Base-by-base conservation (phyloP, 1,140 invertebrate species). In the Penaeus vannamei region DNA sequence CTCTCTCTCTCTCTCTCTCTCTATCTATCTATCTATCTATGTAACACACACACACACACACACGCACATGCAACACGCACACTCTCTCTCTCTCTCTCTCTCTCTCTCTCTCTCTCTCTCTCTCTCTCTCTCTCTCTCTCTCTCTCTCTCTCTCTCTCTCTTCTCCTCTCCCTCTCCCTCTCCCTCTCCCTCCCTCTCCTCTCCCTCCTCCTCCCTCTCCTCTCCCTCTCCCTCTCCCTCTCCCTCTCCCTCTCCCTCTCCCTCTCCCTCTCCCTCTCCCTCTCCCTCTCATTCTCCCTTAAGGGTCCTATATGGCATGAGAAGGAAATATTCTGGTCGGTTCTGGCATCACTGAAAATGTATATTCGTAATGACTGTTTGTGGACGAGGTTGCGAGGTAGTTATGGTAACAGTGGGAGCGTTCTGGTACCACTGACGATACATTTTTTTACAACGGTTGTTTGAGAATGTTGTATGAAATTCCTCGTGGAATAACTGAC, bases 141-240 rank as follows among this genome's bases (percentile, higher is more conserved):
- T 26, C n/a, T 17, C 69, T 76, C 69, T 76, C 69, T 76, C 69
- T 76, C 69, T 26, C n/a, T 26, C 69, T 76, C 69, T n/a, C 69
- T 76, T 12, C 69, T 12, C n/a, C 69, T 26, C n/a, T 76, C 69
- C 36, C 12, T 76, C 69, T 76, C 69, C 12, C 69, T 32, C 10
- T 26, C 69, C 69, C n/a, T 32, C 36, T 23, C 12, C 10, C 12
- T 23, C n/a, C 12, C 36, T 32, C n/a, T 32, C 36, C n/a, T 76
- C 69, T 76, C 69, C 36, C n/a, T 26, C 69, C n/a, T n/a, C 36
- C 69, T 26, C 69, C n/a, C 69, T 76, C 69, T 76, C 69, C n/a
- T 32, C 36, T 32, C 36, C 12, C n/a, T 32, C 36, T 32, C 36
- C 69, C 36, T n/a, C n/a, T 32, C n/a, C 69, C n/a, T n/a, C n/a